These are phyloP conservation scores for Andricus curvator DNA, from an alignment of 2,888 invertebrate genomes.

Conservation along the genomic window DNA sequence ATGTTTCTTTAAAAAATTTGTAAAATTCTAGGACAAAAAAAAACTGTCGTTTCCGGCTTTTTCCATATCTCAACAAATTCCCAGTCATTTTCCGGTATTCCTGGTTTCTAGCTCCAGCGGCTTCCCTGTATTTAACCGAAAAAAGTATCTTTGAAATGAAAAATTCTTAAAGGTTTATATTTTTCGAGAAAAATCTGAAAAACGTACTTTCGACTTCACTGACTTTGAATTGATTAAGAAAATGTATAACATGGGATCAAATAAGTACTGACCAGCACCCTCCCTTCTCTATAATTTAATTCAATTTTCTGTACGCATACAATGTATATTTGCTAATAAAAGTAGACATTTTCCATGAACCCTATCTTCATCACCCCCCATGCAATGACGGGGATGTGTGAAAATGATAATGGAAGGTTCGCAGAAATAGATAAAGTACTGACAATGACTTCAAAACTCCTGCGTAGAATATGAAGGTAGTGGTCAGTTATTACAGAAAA, in stretches of 20 bases:
- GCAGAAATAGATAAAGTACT: slow-evolving; percentile 25
- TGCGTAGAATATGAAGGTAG: neutral
- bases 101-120: too few relatives aligned
- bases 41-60: too few relatives aligned
- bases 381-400: slow-evolving; percentile 11
- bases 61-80: too few relatives aligned
- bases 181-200: too few relatives aligned
- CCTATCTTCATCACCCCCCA: slow-evolving; percentile 11
- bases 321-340: neutral
- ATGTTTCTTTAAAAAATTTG: too few relatives aligned
- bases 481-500: slow-evolving; percentile 25
- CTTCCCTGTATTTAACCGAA: too few relatives aligned
- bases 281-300: neutral
- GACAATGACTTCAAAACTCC: slow-evolving; percentile 22
- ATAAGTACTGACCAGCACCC: neutral
- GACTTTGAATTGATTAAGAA: neutral
- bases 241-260: neutral
- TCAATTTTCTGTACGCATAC: neutral
- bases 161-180: too few relatives aligned
- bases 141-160: too few relatives aligned
- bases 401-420: slow-evolving; percentile 29
- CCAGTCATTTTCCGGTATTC: too few relatives aligned
- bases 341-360: slow-evolving; percentile 25
- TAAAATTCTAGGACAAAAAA: too few relatives aligned
- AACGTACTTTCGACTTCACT: too few relatives aligned